Conservation (phyloP, 2,888 invertebrate species). For the Eurois occulta region DNA sequence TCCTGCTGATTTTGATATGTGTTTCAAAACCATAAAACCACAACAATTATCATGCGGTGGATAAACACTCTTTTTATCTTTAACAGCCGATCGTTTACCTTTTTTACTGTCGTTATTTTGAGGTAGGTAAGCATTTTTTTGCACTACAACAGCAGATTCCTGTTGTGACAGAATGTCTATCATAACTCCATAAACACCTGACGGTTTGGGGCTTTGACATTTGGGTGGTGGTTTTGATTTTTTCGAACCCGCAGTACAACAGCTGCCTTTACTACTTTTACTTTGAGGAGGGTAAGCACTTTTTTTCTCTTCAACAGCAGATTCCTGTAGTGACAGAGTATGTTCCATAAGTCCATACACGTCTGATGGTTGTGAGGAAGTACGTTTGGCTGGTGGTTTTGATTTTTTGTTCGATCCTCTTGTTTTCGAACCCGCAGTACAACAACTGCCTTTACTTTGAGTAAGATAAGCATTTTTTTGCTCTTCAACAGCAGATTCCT, state of each 20-base stretch:
- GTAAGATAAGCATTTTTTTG: background rate
- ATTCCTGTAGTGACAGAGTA: too few relatives aligned
- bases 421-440: background rate
- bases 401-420: background rate
- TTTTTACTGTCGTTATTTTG: too few relatives aligned
- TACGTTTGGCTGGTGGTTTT: background rate
- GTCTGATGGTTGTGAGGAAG: too few relatives aligned
- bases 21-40: background rate
- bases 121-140: slow-evolving; percentile 1
- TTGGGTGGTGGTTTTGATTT: background rate
- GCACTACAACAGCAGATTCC: background rate
- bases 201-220: background rate
- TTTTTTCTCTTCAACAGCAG: background rate
- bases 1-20: background rate
- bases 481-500: background rate
- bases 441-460: background rate
- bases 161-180: background rate
- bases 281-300: background rate
- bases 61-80: background rate
- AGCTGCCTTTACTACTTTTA: background rate
- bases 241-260: background rate
- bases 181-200: background rate
- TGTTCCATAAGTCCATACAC: too few relatives aligned
- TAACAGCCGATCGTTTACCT: background rate
- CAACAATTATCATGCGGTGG: background rate